These are phyloP conservation scores for Artibeus lituratus DNA, from an alignment of 2,797 vertebrate species.

Conservation along the genomic window DNA sequence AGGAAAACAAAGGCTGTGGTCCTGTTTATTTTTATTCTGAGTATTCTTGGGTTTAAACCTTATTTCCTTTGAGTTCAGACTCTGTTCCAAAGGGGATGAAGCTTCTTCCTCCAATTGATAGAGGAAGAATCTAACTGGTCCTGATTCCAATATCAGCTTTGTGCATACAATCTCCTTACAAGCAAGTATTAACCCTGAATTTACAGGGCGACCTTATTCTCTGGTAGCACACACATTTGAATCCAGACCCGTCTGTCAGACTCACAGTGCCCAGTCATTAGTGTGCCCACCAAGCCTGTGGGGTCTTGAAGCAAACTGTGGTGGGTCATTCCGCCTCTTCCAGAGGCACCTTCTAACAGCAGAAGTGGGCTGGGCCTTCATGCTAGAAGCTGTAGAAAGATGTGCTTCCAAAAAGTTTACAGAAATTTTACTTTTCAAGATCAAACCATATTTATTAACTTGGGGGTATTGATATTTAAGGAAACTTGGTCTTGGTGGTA, in stretches of 20 bases:
- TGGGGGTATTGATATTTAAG: neutral
- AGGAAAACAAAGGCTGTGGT: neutral
- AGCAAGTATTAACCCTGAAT: neutral
- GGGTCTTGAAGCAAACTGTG: neutral
- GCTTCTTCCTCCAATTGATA: no score
- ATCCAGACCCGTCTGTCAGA: neutral
- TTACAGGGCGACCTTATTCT: neutral
- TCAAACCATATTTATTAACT: neutral
- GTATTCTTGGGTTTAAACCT: neutral
- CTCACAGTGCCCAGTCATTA: neutral
- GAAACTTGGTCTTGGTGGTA: neutral
- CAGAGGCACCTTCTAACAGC: neutral
- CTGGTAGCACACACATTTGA: neutral
- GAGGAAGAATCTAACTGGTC: neutral
- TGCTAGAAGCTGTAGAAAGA: neutral
- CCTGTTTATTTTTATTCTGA: neutral
- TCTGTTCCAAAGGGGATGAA: neutral
- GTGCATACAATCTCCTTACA: neutral
- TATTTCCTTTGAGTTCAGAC: neutral
- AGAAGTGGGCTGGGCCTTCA: neutral
- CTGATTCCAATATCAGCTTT: neutral
- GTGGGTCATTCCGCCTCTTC: neutral
- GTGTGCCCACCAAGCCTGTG: rapidly evolving
- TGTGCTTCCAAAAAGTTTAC: neutral
- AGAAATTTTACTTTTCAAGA: neutral